A percentile compares a stretch with the other conserved stretches of the same genome.
These are phyloP conservation scores for Morpho deidamia DNA, from an alignment of 2,888 invertebrate genomes.

Conservation along the genomic window DNA sequence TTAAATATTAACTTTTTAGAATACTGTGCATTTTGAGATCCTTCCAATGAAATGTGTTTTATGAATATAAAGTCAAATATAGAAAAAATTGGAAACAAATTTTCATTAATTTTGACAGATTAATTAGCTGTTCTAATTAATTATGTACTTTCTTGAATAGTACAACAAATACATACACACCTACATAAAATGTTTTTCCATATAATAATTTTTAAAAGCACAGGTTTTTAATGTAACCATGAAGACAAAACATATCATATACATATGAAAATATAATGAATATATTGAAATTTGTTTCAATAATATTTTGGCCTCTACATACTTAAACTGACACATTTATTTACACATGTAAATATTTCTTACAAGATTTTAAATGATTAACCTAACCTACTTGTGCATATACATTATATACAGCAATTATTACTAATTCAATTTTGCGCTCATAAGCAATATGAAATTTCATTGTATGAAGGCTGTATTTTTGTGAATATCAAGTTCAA, in stretches of 20 bases:
- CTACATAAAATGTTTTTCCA: background rate
- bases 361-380: slow-evolving; percentile 18
- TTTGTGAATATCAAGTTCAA: too few relatives aligned
- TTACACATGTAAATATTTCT: slow-evolving; percentile 10
- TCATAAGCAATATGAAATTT: background rate
- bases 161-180: too few relatives aligned
- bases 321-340: background rate
- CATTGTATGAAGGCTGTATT: background rate
- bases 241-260: background rate
- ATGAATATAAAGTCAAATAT: too few relatives aligned
- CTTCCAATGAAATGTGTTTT: too few relatives aligned
- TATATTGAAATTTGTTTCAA: slow-evolving; percentile 14
- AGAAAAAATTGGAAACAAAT: too few relatives aligned
- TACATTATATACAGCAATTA: slow-evolving; percentile 43
- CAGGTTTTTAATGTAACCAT: background rate
- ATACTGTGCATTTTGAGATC: too few relatives aligned
- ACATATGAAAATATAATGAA: slow-evolving; percentile 15
- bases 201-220: background rate
- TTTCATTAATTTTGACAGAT: too few relatives aligned
- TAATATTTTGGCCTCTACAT: slow-evolving; percentile 23
- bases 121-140: too few relatives aligned
- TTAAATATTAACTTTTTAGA: too few relatives aligned
- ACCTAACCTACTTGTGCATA: slow-evolving; percentile 32
- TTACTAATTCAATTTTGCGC: slow-evolving; percentile 2
- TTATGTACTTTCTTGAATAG: too few relatives aligned